Conservation (phyloP, 1,140 invertebrate genomes). For the Fopius arisanus region DNA sequence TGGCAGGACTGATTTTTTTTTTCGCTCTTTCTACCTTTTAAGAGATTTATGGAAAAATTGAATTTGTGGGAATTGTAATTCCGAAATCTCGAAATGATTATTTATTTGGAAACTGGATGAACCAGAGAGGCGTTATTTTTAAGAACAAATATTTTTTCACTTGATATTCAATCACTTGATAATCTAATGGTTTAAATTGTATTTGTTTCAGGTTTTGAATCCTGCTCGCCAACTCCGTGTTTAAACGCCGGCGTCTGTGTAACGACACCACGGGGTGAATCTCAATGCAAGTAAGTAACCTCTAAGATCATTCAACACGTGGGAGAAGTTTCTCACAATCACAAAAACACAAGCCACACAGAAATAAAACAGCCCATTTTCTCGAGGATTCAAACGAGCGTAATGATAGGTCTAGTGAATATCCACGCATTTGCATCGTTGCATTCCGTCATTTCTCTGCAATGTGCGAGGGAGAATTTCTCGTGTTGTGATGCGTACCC, state of each 20-base stretch:
- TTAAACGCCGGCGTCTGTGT: slow-evolving; percentile 82
- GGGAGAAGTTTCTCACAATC: not conserved
- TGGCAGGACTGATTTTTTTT: too few species aligned
- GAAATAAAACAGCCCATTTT: not conserved
- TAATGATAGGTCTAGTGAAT: slow-evolving; percentile 27
- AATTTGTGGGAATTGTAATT: too few species aligned
- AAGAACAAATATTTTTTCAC: too few species aligned
- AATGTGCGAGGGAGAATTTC: slow-evolving; percentile 12
- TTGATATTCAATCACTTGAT: not conserved
- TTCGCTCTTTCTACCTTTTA: too few species aligned
- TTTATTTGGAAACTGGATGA: too few species aligned
- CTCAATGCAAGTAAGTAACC: slow-evolving; percentile 85
- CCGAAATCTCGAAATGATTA: too few species aligned
- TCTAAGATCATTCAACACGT: slow-evolving; percentile 35
- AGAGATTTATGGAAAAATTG: too few species aligned
- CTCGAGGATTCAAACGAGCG: not conserved
- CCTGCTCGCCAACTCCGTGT: slow-evolving; percentile 87
- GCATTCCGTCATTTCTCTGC: slow-evolving; percentile 20
- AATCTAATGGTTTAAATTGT: slow-evolving; percentile 18
- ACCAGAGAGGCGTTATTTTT: too few species aligned
- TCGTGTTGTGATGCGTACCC: slow-evolving; percentile 22
- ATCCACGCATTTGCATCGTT: slow-evolving; percentile 24
- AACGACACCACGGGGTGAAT: slow-evolving; percentile 74
- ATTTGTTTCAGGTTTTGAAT: slow-evolving; percentile 78
- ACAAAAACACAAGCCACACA: not conserved